A percentile compares a stretch with the other conserved stretches of the same genome.
These are phyloP conservation scores for Leucopsar rothschildi DNA, from an alignment of 2,113 vertebrate species.

Conservation along the genomic window DNA sequence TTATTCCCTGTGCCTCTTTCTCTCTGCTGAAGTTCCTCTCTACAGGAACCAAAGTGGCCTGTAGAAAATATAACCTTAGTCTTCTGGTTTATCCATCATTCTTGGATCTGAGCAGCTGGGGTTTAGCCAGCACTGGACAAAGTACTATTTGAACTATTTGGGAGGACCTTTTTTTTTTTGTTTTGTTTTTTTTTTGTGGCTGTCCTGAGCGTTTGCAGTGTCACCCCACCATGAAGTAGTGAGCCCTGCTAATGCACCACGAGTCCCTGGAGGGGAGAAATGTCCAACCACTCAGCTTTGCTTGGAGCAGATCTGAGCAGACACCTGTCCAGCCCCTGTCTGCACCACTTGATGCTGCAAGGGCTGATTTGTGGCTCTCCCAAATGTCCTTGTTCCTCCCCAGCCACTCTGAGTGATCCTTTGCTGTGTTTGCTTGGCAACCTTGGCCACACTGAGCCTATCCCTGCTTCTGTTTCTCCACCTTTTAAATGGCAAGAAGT, in stretches of 20 bases:
- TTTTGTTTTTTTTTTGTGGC: too few species aligned
- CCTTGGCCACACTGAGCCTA: background rate
- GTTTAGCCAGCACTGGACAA: background rate
- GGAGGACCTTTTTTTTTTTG: background rate
- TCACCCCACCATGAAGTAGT: accelerated
- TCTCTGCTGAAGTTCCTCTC: background rate
- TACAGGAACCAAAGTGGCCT: accelerated
- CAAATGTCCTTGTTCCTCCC: background rate
- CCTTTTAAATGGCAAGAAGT: background rate
- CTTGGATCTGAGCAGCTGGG: background rate
- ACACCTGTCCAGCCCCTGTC: background rate
- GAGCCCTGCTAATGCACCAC: accelerated
- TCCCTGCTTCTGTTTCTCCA: background rate
- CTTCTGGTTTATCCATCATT: background rate
- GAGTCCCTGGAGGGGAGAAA: background rate
- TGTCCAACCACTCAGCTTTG: background rate
- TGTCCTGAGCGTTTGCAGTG: background rate
- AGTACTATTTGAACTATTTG: background rate
- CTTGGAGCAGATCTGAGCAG: background rate
- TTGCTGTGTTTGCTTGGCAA: background rate
- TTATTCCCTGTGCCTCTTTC: background rate
- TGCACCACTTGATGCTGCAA: background rate
- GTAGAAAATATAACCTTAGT: background rate
- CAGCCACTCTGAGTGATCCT: background rate
- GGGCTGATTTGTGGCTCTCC: background rate